These are phyloP conservation scores for Dryobotodes eremita DNA, from an alignment of 2,888 invertebrate species.

Conservation along the genomic window DNA sequence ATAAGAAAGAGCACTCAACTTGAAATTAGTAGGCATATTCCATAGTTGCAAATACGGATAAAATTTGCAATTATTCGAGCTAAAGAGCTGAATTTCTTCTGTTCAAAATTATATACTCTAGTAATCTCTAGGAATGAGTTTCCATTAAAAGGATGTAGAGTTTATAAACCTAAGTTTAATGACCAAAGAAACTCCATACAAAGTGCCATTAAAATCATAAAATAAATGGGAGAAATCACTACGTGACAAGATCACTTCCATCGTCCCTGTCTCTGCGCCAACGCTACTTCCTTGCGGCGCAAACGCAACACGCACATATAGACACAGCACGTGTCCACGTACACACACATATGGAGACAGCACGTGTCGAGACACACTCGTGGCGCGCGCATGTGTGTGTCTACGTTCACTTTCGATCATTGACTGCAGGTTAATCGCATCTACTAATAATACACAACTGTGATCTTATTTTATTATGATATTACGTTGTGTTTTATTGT, in stretches of 20 bases:
- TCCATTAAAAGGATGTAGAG: not conserved
- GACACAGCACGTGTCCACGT: constrained; percentile 58
- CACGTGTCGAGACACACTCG: constrained; percentile 59
- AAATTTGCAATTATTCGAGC: not conserved
- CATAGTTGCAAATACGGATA: not conserved
- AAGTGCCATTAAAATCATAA: constrained; percentile 7
- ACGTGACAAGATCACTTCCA: constrained; percentile 68
- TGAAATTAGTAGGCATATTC: not conserved
- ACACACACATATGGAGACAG: constrained; percentile 23
- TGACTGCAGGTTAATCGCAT: constrained; percentile 71
- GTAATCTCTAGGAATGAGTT: not conserved
- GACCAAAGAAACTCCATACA: constrained; percentile 1
- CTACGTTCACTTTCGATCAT: constrained; percentile 84
- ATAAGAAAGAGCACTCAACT: not conserved
- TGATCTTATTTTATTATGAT: constrained; percentile 62
- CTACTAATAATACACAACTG: constrained; percentile 61
- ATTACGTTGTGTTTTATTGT: constrained; percentile 24
- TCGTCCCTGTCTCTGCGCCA: constrained; percentile 61
- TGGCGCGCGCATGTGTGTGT: constrained; percentile 64
- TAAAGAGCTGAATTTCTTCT: not conserved
- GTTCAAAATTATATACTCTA: not conserved
- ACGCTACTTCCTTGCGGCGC: constrained; percentile 75
- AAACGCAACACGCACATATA: constrained; percentile 58
- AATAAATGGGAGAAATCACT: constrained; percentile 56
- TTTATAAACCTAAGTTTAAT: not conserved